Percentiles rank a stretch among this genome's conserved stretches.
These are phyloP conservation scores for Laupala kohalensis DNA, from an alignment of 1,140 invertebrate genomes.

Conservation along the genomic window DNA sequence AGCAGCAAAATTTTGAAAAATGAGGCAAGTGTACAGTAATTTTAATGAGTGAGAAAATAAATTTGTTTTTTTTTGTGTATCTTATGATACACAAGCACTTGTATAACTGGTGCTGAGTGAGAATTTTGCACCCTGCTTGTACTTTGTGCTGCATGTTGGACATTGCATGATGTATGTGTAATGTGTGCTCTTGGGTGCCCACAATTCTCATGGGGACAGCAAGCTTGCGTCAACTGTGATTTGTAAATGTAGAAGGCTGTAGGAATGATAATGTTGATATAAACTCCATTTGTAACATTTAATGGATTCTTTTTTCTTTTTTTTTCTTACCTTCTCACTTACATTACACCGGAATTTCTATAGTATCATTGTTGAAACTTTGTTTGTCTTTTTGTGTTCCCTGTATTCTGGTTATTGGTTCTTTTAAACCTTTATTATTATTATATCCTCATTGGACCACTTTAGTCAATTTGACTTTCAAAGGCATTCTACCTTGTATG, in stretches of 20 bases:
- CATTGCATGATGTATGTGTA: not conserved
- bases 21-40: not conserved
- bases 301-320: too few relatives aligned
- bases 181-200: conserved; percentile 1
- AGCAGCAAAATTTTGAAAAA: not conserved
- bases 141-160: not conserved
- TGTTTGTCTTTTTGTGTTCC: too few relatives aligned
- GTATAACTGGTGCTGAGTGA: not conserved
- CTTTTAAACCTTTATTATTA: too few relatives aligned
- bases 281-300: conserved; percentile 7
- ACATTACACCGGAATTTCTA: too few relatives aligned
- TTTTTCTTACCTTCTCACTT: too few relatives aligned
- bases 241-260: conserved; percentile 7
- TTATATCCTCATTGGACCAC: too few relatives aligned
- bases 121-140: not conserved
- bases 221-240: conserved; percentile 12
- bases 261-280: conserved; percentile 5
- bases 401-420: too few relatives aligned
- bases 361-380: too few relatives aligned
- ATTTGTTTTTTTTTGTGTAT: not conserved
- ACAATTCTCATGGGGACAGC: not conserved
- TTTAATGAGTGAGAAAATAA: not conserved
- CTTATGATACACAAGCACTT: not conserved
- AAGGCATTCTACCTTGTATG: too few relatives aligned
- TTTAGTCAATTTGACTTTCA: too few relatives aligned